Conservation (phyloP, 2,797 vertebrate genomes). For the Balearica regulorum region DNA sequence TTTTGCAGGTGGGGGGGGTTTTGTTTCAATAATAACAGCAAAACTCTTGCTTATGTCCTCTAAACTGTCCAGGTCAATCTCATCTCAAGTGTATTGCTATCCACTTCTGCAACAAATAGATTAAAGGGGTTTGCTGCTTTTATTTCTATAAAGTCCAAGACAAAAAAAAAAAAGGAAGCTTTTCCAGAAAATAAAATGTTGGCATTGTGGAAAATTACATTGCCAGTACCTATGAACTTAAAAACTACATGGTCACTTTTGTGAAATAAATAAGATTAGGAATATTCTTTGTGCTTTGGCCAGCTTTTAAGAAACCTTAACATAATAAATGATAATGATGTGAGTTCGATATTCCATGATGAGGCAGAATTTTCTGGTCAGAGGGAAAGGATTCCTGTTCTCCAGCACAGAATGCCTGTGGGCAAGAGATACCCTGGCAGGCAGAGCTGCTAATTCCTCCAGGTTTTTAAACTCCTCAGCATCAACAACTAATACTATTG, state of each 20-base stretch:
- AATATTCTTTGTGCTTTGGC: background rate
- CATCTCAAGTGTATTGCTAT: background rate
- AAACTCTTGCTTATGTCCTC: background rate
- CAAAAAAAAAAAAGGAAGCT: background rate
- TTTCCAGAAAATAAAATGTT: background rate
- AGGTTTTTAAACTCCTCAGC: slow-evolving; percentile 48
- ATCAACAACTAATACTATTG: slow-evolving; percentile 51
- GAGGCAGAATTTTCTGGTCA: slow-evolving; percentile 53
- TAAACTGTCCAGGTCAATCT: background rate
- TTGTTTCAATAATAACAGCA: background rate
- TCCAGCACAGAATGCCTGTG: background rate
- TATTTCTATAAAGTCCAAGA: background rate
- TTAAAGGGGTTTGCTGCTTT: background rate
- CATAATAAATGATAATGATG: background rate
- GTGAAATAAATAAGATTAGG: background rate
- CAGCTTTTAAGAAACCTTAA: slow-evolving; percentile 4
- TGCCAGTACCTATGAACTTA: background rate
- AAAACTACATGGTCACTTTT: background rate
- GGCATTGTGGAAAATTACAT: background rate
- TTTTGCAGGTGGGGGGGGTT: background rate
- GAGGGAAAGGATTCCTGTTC: slow-evolving; percentile 9
- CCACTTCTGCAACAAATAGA: background rate
- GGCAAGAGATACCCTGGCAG: slow-evolving; percentile 28
- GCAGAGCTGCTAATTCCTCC: slow-evolving; percentile 37
- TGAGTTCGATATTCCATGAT: slow-evolving; percentile 39